Base-by-base conservation (phyloP, 2,888 invertebrate genomes). In the Eupithecia centaureata region DNA sequence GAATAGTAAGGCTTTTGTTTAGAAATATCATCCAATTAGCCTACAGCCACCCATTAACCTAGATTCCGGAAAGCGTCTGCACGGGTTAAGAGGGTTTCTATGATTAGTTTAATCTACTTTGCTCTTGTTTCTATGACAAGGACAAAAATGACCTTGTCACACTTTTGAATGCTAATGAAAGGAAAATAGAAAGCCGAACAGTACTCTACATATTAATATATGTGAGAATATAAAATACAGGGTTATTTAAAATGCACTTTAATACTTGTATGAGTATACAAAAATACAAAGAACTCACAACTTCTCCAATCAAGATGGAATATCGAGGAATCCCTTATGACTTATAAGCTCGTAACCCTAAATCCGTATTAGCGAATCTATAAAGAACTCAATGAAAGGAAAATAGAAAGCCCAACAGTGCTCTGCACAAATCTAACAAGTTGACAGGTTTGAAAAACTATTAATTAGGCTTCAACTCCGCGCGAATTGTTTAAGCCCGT, bases 301-400 rank as follows among this genome's bases (percentile, higher is more conserved):
- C 42, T 18, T 42, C 42, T 42, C 18, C 42, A 57, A 66, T 54
- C 15, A 13, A 32, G 30, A 38, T 42, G 30, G 42, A 57, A 63
- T 52, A 62, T n/a, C 59, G 61, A 65, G 18, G 18, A 42, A 69
- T 63, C 70, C 72, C 68, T 60, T 25, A 60, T 12, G 63, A 61
- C 54, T 61, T 33, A 56, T 27, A 51, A 42, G 67, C 42, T 33
- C 66, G 54, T 64, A 61, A 59, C 67, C 64, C 59, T 72, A 72
- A 70, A 73, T 74, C 67, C 63, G 65, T 30, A 71, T 73, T 65
- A 69, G 47, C 67, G 57, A 57, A 68, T 63, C 62, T 63, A 73
- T 63, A 67, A 69, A 67, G 63, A 65, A 68, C 68, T 61, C 71
- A 67, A 65, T 65, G 67, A 52, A 64, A 66, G 58, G 61, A 56